Evolutionary conservation across 2,888 invertebrate genomes (phyloP).

Genomic region (Hipparchia semele): DNA sequence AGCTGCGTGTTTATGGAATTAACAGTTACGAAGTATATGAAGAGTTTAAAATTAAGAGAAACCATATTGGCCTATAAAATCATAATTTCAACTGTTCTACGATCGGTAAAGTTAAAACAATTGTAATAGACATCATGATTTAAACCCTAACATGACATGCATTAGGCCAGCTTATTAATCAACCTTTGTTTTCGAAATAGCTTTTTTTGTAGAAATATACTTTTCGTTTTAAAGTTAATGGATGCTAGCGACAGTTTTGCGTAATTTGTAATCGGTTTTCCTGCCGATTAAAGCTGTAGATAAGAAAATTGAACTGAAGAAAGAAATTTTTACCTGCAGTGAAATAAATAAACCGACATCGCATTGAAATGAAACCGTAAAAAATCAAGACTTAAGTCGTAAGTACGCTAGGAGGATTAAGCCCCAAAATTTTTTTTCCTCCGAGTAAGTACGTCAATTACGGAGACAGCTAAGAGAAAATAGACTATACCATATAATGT

Average conservation of each 20-base stretch:
- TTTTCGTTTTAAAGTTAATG: slow-evolving; percentile 17
- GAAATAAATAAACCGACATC: too few species aligned
- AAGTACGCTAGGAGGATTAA: too few species aligned
- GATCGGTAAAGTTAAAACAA: background rate
- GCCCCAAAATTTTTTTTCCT: too few species aligned
- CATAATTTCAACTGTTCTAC: background rate
- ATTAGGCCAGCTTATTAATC: slow-evolving; percentile 51
- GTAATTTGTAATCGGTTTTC: background rate
- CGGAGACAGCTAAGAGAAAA: too few species aligned
- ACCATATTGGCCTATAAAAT: slow-evolving; percentile 10
- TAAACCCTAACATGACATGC: slow-evolving; percentile 3
- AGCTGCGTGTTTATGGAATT: slow-evolving; percentile 19
- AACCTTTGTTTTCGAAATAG: slow-evolving; percentile 50
- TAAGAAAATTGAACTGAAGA: background rate
- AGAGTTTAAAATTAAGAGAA: slow-evolving; percentile 11
- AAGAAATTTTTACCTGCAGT: background rate
- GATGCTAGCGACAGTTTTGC: slow-evolving; percentile 20
- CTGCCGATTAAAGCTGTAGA: background rate
- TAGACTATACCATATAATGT: too few species aligned
- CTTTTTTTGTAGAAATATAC: background rate
- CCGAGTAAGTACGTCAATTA: too few species aligned
- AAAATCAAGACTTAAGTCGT: too few species aligned
- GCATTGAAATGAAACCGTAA: too few species aligned
- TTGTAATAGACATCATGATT: slow-evolving; percentile 8
- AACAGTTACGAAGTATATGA: slow-evolving; percentile 33